Percentiles rank a stretch among this genome's conserved stretches.
phyloP scores from a whole-genome alignment of 2,113 vertebrate genomes.

The Barbus barbus region DNA sequence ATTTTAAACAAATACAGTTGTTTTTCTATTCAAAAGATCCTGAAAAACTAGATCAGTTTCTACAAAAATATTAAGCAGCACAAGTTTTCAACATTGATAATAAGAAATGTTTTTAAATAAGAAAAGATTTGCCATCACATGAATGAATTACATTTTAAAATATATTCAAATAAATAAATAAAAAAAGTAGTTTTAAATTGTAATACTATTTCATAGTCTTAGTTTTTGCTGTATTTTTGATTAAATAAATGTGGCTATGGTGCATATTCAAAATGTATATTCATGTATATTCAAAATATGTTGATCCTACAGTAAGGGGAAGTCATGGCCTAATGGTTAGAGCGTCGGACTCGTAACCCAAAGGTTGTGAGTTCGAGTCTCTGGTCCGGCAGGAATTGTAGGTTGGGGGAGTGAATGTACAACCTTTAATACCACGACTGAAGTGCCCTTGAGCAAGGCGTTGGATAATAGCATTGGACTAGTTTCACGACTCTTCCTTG shows the following conservation, averaged over 20 bases:
- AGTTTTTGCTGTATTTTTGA: neutral
- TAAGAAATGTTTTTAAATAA: neutral
- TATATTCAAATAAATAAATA: too few species aligned
- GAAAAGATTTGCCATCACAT: neutral
- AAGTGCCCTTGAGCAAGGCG: too few species aligned
- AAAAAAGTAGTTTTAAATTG: neutral
- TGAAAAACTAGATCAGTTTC: neutral
- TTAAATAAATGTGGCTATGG: too few species aligned
- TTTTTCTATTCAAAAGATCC: neutral
- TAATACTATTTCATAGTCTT: neutral
- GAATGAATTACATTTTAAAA: neutral
- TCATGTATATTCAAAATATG: too few species aligned
- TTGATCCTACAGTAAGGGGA: too few species aligned
- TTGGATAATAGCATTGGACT: too few species aligned
- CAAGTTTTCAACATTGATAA: neutral
- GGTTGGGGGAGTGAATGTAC: too few species aligned
- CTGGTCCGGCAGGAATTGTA: too few species aligned
- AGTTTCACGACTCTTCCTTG: neutral
- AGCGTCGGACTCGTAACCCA: too few species aligned
- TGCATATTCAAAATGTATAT: neutral
- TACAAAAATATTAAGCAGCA: neutral
- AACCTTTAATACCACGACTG: too few species aligned
- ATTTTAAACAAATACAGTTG: neutral
- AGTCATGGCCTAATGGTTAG: too few species aligned
- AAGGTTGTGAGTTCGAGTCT: too few species aligned